Base-by-base conservation (phyloP, 1,140 invertebrate genomes). In the Pseudomyrmex dendroicus region DNA sequence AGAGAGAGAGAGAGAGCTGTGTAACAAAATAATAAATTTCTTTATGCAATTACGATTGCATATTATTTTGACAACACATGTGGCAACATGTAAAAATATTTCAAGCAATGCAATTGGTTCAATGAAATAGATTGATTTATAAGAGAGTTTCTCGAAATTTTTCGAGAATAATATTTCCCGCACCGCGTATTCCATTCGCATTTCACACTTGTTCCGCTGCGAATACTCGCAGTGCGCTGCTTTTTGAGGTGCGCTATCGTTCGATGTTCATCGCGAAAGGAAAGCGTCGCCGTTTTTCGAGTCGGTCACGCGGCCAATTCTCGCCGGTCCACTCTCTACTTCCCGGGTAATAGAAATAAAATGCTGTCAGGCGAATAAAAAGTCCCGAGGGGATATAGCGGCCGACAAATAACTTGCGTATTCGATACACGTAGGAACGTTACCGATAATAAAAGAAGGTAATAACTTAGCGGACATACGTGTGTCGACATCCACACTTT, bases 361-460 rank as follows among this genome's bases (percentile, higher is more conserved):
- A 78, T 59, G 63, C 25, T 20, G n/a, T 52, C 44, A 20, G 8
- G 54, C 52, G 61, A 82, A 84, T 87, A 88, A 87, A 82, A 59
- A 17, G 4, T 35, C 52, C 68, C n/a, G 15, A 15, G 10, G 61
- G 46, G 48, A 13, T 20, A 54, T 56, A 63, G 17, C 50, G 57
- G 46, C 44, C 64, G 70, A 50, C 78, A 68, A 85, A 66, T 62
- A 83, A 66, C 84, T 72, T 72, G 83, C 77, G 84, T 90, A 91
- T 90, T 90, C 89, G 86, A 89, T 86, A 85, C 88, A 90, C 88
- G 90, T 90, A 88, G 82, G 56, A 77, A 82, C 64, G 64, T 90
- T 84, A 83, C 35, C 77, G 25, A 56, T 84, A 84, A 89, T 89
- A 90, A 91, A 89, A 89, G 46, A 35, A 72, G 63, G 77, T 86